Evolutionary conservation across 1,140 invertebrate genomes (phyloP), one percentile per base, ranked within the genome.

Genomic region (Temnothorax longispinosus): DNA sequence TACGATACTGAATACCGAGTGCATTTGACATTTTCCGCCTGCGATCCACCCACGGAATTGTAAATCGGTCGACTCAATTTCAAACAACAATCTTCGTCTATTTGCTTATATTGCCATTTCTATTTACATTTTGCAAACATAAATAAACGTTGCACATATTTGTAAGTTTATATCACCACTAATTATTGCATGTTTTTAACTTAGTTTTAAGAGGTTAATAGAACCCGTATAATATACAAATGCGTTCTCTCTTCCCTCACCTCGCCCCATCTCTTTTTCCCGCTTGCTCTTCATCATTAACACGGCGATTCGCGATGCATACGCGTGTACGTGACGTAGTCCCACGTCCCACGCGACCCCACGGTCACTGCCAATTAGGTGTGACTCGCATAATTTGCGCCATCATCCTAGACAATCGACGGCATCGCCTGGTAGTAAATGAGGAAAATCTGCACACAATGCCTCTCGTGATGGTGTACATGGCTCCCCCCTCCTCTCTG

Each of bases 391-490:
- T 91, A 91, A 92, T 90, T 91, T 85, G 87, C 89, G 74, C 80
- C 85, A 81, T 87, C 71, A 86, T 86, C 87, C 89, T 90, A 88
- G 85, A 92, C 92, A 90, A 92, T 91, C 89, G 88, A 87, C 87
- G 87, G 80, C 81, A 90, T 89, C 80, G 87, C 89, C 81, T 78
- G 88, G 56, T 89, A 90, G 90, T 92, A 92, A 92, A 93, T 92
- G 92, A 92, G 91, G 86, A 89, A 92, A 93, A 92, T 93, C 91
- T 92, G 71, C 91, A 92, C 89, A 92, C 91, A 92, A 92, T 92
- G 85, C 89, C 85, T 87, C 78, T 87, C 78, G 50, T 62, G 47
- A 84, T 71, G 18, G 67, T 38, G 80, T 47, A 72, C 80, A 60
- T 38, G 80, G 32, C 5, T 21, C 35, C 21, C 44, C n/a, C 21